Base-by-base conservation (phyloP, 1,140 invertebrate species). In the Aphelenchoides fujianensis region DNA sequence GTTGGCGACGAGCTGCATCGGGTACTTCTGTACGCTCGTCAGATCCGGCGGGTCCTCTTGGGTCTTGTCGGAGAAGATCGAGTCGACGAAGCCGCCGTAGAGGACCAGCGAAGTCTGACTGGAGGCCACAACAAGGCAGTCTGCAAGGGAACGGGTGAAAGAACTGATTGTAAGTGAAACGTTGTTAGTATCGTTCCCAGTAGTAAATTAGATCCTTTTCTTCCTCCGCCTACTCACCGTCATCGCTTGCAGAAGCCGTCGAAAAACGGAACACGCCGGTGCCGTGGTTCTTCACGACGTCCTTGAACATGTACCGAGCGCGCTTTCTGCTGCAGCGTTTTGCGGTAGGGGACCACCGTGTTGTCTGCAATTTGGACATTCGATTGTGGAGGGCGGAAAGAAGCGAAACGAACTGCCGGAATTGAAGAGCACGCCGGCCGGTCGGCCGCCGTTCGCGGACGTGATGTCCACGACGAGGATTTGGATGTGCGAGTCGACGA, bases 401-500 rank as follows among this genome's bases (percentile, higher is more conserved):
- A 61, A 61, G 1, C 2, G n/a, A 1, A 61, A 66, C 7, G n/a
- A 34, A 66, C 31, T 19, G 31, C 27, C 53, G 36, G 63, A 16
- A 66, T 66, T 36, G 63, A 66, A 66, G 16, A 66, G 63, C 16
- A 23, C 31, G n/a, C 32, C 63, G 31, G 16, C 12, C 16, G 63
- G 32, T 23, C 16, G 23, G 1, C 63, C 63, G 2, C 12, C 1
- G 1, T 55, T 16, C 23, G 12, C 32, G 16, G 34, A 23, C 1
- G 19, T n/a, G 53, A 66, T 3, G 19, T 30, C 31, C 37, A 66
- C 32, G 12, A 32, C 23, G 27, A 66, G 16, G 53, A 37, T 32
- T 34, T 66, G n/a, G 12, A 66, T 1, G n/a, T 66, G 63, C 32
- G 63, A 66, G 63, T 64, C 63, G 32, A 36, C 32, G 1, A 32